Evolutionary conservation across 2,888 invertebrate genomes (phyloP).

Genomic region (Bellardia pandia): DNA sequence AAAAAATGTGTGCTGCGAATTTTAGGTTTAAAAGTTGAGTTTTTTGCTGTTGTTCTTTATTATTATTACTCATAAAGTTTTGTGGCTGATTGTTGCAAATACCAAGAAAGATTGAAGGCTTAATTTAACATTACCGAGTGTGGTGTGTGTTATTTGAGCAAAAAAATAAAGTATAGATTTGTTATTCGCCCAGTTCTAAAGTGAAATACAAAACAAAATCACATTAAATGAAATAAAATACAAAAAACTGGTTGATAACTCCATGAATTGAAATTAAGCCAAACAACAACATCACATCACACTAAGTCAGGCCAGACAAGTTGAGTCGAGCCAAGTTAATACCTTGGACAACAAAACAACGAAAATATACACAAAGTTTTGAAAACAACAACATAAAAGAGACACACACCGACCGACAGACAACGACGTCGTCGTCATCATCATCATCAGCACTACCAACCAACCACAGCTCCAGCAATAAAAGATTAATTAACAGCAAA

Average conservation of each 20-base stretch:
- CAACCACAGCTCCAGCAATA: conserved; percentile 27
- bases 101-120: conserved; percentile 14
- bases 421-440: conserved; percentile 44
- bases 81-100: conserved; percentile 42
- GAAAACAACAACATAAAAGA: conserved; percentile 29
- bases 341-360: conserved; percentile 54
- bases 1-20: neutral
- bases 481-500: conserved; percentile 27
- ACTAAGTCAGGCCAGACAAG: conserved; percentile 51
- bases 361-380: neutral
- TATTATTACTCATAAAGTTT: neutral
- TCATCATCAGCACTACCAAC: neutral
- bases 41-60: neutral
- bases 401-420: conserved; percentile 25
- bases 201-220: conserved; percentile 54
- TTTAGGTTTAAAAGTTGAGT: neutral
- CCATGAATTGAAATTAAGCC: conserved; percentile 70
- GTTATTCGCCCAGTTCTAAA: conserved; percentile 64
- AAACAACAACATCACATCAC: conserved; percentile 57
- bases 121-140: conserved; percentile 20
- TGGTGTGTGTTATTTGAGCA: conserved; percentile 37
- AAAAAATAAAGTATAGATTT: conserved; percentile 43
- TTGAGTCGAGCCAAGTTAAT: conserved; percentile 60
- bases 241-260: conserved; percentile 70
- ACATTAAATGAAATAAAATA: conserved; percentile 48